phyloP scores from a whole-genome alignment of 2,797 vertebrate genomes.

The Macroramphosus scolopax region DNA sequence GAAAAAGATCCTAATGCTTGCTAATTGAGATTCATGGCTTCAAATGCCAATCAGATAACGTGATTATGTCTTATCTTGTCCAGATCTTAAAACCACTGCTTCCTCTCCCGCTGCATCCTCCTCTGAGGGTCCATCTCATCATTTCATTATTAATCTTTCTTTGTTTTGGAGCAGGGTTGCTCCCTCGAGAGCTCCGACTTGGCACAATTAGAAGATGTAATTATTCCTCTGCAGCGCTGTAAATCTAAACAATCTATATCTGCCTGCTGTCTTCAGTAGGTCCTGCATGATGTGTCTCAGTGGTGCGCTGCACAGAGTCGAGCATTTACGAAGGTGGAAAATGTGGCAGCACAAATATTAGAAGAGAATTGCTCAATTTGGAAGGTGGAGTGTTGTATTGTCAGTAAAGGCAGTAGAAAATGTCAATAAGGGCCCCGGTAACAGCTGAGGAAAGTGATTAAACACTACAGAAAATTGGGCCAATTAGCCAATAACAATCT shows the following conservation, averaged over 20 bases:
- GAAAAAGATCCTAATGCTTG: conserved; percentile 43
- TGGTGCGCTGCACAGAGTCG: no score
- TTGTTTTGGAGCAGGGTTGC: conserved; percentile 59
- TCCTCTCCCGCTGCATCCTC: conserved; percentile 55
- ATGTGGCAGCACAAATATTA: no score
- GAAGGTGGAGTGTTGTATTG: neutral
- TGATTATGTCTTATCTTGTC: conserved; percentile 65
- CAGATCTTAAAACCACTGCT: conserved; percentile 65
- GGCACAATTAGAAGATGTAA: conserved; percentile 60
- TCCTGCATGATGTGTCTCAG: neutral
- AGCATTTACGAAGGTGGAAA: no score
- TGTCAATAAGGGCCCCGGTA: no score
- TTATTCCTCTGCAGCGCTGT: conserved; percentile 55
- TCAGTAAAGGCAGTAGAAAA: no score
- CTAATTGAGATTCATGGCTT: conserved; percentile 74
- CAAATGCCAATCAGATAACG: conserved; percentile 71
- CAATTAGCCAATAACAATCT: no score
- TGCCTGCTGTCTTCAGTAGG: conserved; percentile 6
- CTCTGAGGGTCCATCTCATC: conserved; percentile 59
- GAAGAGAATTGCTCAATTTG: neutral
- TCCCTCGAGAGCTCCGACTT: conserved; percentile 46
- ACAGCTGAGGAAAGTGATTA: neutral
- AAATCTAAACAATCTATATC: conserved; percentile 58
- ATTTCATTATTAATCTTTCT: conserved; percentile 69
- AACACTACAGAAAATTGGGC: no score